These are phyloP conservation scores for Drosophila koepferae DNA, from an alignment of 2,888 invertebrate genomes.

Conservation along the genomic window DNA sequence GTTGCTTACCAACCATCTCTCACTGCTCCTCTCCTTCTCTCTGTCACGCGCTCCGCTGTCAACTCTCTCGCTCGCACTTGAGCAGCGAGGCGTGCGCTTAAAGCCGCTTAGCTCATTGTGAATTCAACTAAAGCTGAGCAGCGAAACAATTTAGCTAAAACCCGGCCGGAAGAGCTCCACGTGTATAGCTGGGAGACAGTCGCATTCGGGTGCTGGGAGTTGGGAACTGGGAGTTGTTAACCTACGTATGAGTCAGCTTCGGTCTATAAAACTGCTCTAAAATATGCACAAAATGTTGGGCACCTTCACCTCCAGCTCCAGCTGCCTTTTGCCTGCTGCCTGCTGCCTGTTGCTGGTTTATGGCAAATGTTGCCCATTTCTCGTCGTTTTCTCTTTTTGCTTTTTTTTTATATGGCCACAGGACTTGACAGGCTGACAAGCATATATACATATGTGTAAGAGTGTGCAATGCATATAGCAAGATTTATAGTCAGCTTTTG, in stretches of 20 bases:
- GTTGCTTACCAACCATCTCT: neutral
- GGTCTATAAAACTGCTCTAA: conserved; percentile 52
- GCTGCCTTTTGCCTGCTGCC: conserved; percentile 24
- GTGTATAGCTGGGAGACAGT: neutral
- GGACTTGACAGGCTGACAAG: conserved; percentile 42
- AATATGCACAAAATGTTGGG: conserved; percentile 54
- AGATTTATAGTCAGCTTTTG: conserved; percentile 63
- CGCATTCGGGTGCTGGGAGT: neutral
- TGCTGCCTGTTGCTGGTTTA: conserved; percentile 66
- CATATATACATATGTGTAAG: neutral
- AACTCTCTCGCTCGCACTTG: conserved; percentile 7
- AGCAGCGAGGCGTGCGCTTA: conserved; percentile 46
- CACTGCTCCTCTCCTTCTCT: neutral
- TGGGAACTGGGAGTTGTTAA: neutral
- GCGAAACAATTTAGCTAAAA: conserved; percentile 61
- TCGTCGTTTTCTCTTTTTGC: conserved; percentile 6
- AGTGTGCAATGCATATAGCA: conserved; percentile 20
- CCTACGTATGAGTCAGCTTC: conserved; percentile 42
- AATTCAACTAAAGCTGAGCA: conserved; percentile 63
- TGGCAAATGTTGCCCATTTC: conserved; percentile 53
- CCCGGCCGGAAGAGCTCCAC: neutral
- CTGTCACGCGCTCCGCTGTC: neutral
- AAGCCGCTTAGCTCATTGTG: conserved; percentile 73
- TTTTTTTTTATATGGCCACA: conserved; percentile 38
- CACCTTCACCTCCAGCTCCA: conserved; percentile 1